Evolutionary conservation across 2,797 vertebrate genomes (phyloP).

Genomic region (Clamator glandarius): DNA sequence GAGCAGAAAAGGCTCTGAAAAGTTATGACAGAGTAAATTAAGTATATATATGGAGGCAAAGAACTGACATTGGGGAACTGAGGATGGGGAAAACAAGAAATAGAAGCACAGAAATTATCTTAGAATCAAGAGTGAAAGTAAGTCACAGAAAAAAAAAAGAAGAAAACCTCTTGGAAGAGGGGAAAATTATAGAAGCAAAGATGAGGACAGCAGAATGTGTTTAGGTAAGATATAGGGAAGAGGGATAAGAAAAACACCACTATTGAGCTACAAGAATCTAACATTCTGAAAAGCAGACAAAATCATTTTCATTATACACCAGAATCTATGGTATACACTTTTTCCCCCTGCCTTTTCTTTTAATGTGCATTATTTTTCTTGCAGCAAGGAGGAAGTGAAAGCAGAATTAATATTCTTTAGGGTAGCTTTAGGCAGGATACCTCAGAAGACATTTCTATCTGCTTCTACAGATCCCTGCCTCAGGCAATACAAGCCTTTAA

Average conservation of each 20-base stretch:
- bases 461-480: background rate
- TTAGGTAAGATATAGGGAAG: background rate
- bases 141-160: background rate
- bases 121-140: background rate
- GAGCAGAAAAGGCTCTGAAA: background rate
- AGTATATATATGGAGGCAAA: background rate
- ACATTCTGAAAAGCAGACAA: background rate
- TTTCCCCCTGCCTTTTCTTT: no score
- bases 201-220: background rate
- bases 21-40: background rate
- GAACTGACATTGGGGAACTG: rapidly evolving
- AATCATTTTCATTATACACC: background rate
- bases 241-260: background rate
- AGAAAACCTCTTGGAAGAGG: background rate
- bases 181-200: background rate
- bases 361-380: background rate
- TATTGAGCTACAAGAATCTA: background rate
- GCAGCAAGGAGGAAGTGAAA: background rate
- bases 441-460: background rate
- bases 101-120: background rate
- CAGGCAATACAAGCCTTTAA: background rate
- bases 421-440: background rate
- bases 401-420: background rate
- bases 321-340: rapidly evolving
- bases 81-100: background rate